Conservation (phyloP, 1,140 invertebrate species). For the Drosophila chauvacae region DNA sequence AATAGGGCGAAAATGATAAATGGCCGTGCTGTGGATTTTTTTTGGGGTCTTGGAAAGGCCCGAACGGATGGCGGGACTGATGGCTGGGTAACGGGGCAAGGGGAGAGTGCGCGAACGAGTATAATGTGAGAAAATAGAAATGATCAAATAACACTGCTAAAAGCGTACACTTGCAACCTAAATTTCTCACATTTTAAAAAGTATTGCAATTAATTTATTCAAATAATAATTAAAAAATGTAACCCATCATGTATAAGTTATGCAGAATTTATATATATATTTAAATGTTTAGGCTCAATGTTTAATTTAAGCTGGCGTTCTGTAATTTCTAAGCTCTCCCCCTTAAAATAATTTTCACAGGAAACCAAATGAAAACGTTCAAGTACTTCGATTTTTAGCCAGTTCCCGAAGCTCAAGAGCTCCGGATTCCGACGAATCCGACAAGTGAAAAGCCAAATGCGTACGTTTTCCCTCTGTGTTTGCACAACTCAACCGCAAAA, state of each 20-base stretch:
- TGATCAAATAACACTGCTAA: conserved; percentile 57
- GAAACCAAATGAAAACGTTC: neutral
- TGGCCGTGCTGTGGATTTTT: conserved; percentile 68
- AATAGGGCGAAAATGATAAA: conserved; percentile 83
- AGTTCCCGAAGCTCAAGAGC: neutral
- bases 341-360: neutral
- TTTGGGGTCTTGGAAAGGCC: conserved; percentile 23
- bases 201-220: neutral
- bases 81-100: neutral
- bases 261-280: too few species aligned
- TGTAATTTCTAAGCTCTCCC: neutral
- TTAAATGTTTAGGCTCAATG: neutral
- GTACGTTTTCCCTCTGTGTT: conserved; percentile 56
- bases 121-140: conserved; percentile 73
- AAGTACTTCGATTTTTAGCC: conserved; percentile 3
- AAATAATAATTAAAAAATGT: neutral
- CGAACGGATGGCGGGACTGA: neutral
- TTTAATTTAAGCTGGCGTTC: neutral
- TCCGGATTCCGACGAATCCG: conserved; percentile 31
- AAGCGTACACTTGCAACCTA: neutral
- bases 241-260: neutral
- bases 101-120: conserved; percentile 12
- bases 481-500: conserved; percentile 72
- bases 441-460: conserved; percentile 52
- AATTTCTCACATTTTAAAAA: neutral